Evolutionary conservation across 2,113 vertebrate species (phyloP), one percentile per base, ranked within the genome.

Genomic region (Rana temporaria): DNA sequence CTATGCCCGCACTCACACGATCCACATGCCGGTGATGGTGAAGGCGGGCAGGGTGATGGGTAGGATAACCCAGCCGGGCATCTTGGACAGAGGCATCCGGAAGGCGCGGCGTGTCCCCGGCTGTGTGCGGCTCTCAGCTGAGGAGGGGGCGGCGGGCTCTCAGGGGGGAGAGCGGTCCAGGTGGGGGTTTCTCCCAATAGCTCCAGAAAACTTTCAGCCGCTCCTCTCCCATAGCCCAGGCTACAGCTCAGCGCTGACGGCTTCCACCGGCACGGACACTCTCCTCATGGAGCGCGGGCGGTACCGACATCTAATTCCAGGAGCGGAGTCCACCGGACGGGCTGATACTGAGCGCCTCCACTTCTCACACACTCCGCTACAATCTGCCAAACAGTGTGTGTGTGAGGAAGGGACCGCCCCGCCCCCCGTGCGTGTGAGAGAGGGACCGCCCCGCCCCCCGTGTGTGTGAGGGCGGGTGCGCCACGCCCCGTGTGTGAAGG

Each of bases 11-110:
- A 96, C 95, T 95, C 86, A 96, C 95, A 96, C 92, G 4, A 95
- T 90, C 94, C 95, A 95, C 87, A 94, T 94, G 68, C 95, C 95
- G 56, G 94, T 90, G 89, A 96, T 94, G 88, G 91, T 94, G 90
- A 95, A 89, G 87, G 95, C 90, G 0, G 94, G 92, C 63, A 96
- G 89, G 73, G 92, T 92, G 90, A 94, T 30, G 11, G 95, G 95
- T 53, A 96, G 88, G 86, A 95, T 86, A 69, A 87, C 89, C 94
- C 94, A 96, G 82, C 92, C 88, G 16, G 94, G 92, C 95, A 94
- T 95, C 84, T 76, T 82, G 89, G 86, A 71, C 24, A 86, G 82
- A 7, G 42, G 24, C 80, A 59, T 78, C 82, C 78, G 62, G 32
- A 72, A n/a, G 26, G 79, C 42, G 32, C 12, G 6, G 24, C 78